Conservation (phyloP, 2,797 vertebrate species). For the Lerista edwardsae region DNA sequence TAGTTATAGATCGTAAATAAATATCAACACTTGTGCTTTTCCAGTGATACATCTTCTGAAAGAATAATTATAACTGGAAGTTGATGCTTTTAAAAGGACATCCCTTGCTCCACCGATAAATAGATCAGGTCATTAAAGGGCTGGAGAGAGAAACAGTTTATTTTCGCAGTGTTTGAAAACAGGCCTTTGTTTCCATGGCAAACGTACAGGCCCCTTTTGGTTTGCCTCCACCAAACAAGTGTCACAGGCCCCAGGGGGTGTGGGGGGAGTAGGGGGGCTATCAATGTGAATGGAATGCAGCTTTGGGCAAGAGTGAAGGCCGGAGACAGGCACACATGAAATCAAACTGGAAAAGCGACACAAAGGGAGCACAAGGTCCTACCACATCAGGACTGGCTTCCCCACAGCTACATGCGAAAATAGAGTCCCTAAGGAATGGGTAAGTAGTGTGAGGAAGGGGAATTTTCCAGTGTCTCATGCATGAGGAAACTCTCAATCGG, state of each 20-base stretch:
- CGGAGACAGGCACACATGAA: constrained; percentile 80
- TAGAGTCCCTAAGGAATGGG: neutral
- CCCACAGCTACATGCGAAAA: neutral
- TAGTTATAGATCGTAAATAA: constrained; percentile 53
- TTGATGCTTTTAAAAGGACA: neutral
- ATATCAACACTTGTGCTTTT: constrained; percentile 56
- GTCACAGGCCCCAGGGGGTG: neutral
- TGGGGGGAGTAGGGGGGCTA: constrained; percentile 21
- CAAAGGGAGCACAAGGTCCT: constrained; percentile 75
- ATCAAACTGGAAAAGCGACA: constrained; percentile 82
- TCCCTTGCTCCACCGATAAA: constrained; percentile 55
- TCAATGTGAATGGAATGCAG: constrained; percentile 46
- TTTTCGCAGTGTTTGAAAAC: constrained; percentile 78
- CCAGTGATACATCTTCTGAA: constrained; percentile 30
- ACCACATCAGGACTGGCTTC: constrained; percentile 70
- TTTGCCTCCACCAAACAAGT: constrained; percentile 67
- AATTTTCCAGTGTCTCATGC: neutral
- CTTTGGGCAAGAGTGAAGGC: constrained; percentile 56
- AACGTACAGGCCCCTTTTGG: constrained; percentile 69
- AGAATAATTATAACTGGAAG: constrained; percentile 16
- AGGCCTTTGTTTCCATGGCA: constrained; percentile 77
- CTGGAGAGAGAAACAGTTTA: constrained; percentile 73
- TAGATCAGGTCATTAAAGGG: constrained; percentile 74
- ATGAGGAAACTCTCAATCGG: neutral
- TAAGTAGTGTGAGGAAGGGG: constrained; percentile 12